Evolutionary conservation across 2,797 vertebrate genomes (phyloP), one percentile per base, ranked within the genome.

Genomic region (Sebastes nivosus): DNA sequence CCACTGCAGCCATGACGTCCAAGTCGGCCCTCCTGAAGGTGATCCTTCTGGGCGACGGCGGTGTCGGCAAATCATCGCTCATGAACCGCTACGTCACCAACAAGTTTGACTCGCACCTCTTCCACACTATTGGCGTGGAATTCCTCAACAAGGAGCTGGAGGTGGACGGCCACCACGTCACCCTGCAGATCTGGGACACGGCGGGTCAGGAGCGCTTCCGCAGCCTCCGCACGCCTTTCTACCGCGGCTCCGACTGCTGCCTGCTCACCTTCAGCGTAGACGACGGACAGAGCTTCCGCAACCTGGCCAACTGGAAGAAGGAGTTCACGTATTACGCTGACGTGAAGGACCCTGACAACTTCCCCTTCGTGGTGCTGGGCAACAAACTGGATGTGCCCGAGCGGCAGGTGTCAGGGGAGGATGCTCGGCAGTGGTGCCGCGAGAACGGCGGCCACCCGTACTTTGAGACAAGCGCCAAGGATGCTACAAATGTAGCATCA

Each of bases 141-240:
- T 99, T 99, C 94, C 93, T 99, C 88, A 99, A 99, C 92, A 98
- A 97, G 87, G 98, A 99, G 90, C 88, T 99, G 92, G 97, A 98
- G 91, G 98, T 99, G 16, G 98, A 99, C 74, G 97, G 97, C 84
- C 97, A 95, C 20, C 93, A 91, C 20, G 96, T 98, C 67, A 98
- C 97, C 2, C 96, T 99, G 95, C 98, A 99, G 95, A 99, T 99
- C 85, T 99, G 98, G 98, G 98, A 99, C 96, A 99, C 98, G 0
- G 98, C 98, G 0, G 98, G 98, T 14, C 98, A 99, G 94, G 98
- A 99, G 92, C 96, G 97, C 2, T 99, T 99, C 87, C 95, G 98
- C 82, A 99, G 98, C 95, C 96, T 99, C 82, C 94, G 98, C 90
- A 99, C 98, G 12, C 98, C 98, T 0, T 99, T 99, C 94, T 99